These are phyloP conservation scores for Brachypalpus laphriformis DNA, from an alignment of 2,888 invertebrate genomes.

Conservation along the genomic window DNA sequence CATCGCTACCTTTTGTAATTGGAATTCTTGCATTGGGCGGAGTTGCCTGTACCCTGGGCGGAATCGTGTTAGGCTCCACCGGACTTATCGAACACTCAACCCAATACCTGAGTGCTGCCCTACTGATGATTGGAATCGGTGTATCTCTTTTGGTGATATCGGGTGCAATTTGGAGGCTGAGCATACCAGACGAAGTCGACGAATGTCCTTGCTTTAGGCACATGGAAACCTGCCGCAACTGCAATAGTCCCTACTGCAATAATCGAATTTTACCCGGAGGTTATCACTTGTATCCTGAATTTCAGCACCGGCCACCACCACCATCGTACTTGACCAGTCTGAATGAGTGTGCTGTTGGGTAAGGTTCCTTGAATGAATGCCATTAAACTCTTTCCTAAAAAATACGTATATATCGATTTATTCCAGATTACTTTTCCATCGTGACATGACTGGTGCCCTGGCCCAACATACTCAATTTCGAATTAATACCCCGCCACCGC, in stretches of 20 bases:
- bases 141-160: conserved; percentile 96
- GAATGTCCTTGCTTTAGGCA: conserved; percentile 86
- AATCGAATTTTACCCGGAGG: conserved; percentile 91
- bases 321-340: conserved; percentile 97
- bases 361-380: conserved; percentile 41
- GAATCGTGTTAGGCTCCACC: conserved; percentile 82
- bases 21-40: conserved; percentile 81
- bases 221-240: conserved; percentile 83
- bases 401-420: not conserved
- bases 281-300: conserved; percentile 97
- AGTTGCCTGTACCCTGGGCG: conserved; percentile 81
- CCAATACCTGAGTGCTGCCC: conserved; percentile 81
- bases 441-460: conserved; percentile 83
- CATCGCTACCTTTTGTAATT: conserved; percentile 81
- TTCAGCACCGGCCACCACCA: conserved; percentile 97
- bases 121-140: conserved; percentile 87
- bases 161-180: conserved; percentile 96
- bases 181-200: conserved; percentile 90
- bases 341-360: conserved; percentile 95
- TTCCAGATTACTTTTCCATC: conserved; percentile 89
- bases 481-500: conserved; percentile 91
- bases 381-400: conserved; percentile 11
- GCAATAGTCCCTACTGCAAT: conserved; percentile 87
- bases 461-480: conserved; percentile 83
- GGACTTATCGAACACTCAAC: conserved; percentile 82